Evolutionary conservation across 35 echinoderm and acorn worm genomes (phyloP).

Genomic region (Anneissia japonica): DNA sequence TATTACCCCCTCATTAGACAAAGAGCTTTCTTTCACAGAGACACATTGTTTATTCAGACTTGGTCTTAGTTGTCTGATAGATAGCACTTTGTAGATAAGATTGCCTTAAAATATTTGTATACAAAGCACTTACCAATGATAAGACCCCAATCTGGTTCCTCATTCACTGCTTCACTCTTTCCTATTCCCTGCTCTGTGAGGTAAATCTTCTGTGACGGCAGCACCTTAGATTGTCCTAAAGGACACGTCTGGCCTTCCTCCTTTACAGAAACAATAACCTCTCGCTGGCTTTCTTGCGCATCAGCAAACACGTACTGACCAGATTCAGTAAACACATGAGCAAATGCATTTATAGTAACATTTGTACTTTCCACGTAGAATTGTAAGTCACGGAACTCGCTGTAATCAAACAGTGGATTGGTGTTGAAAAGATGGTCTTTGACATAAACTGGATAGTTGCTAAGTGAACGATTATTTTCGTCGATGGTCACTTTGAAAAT

Average conservation of each 20-base stretch:
- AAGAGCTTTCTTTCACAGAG: too few relatives aligned
- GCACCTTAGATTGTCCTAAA: constrained; percentile 26
- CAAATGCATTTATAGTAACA: constrained; percentile 68
- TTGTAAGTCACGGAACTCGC: constrained; percentile 69
- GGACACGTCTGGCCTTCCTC: constrained; percentile 51
- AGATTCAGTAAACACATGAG: constrained; percentile 84
- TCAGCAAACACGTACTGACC: constrained; percentile 93
- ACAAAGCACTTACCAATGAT: constrained; percentile 72
- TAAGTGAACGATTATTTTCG: constrained; percentile 51
- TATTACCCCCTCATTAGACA: too few relatives aligned
- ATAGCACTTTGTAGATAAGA: not conserved
- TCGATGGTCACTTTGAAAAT: constrained; percentile 80
- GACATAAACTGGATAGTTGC: constrained; percentile 81
- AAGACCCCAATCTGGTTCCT: constrained; percentile 95
- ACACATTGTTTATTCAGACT: too few relatives aligned
- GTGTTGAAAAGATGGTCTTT: constrained; percentile 98
- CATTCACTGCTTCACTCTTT: constrained; percentile 65
- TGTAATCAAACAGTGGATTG: constrained; percentile 93
- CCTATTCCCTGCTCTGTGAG: constrained; percentile 42
- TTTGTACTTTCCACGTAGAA: constrained; percentile 77
- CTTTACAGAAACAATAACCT: constrained; percentile 87
- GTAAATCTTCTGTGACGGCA: constrained; percentile 58
- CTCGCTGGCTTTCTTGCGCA: constrained; percentile 59
- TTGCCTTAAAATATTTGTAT: not conserved
- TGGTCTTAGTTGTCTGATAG: not conserved